Percentiles rank a stretch among this genome's conserved stretches.
These are phyloP conservation scores for Schizopygopsis pylzovi DNA, from an alignment of 2,797 vertebrate genomes.

Conservation along the genomic window DNA sequence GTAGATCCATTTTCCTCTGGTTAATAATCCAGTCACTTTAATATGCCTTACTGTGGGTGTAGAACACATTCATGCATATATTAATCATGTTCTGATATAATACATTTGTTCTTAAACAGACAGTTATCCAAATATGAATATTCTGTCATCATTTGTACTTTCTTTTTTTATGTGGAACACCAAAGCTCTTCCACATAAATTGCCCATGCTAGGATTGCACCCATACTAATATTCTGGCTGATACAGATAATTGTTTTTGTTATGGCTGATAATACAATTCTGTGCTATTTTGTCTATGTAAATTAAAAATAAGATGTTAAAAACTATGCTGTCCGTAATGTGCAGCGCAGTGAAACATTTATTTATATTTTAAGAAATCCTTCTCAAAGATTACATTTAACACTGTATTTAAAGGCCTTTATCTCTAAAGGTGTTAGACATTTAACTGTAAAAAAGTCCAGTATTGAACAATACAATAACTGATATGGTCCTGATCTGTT, in stretches of 20 bases:
- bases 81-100: conserved; percentile 52
- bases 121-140: not conserved
- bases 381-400: not conserved
- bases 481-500: not conserved
- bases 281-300: not conserved
- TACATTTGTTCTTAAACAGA: not conserved
- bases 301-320: not conserved
- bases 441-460: not conserved
- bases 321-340: not conserved
- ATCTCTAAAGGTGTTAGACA: not conserved
- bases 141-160: not conserved
- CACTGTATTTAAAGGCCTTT: not conserved
- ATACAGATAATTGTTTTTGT: conserved; percentile 1
- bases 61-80: conserved; percentile 9
- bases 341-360: not conserved
- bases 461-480: not conserved
- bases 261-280: not conserved
- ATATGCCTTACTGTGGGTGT: not conserved
- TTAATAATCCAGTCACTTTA: conserved; percentile 7
- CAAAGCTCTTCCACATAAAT: conserved; percentile 1
- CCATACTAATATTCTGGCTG: not conserved
- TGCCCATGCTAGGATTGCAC: not conserved
- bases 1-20: not conserved
- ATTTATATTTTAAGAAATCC: not conserved
- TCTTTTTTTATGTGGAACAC: not conserved